Evolutionary conservation across 1,140 invertebrate genomes (phyloP), one percentile per base, ranked within the genome.

Genomic region (Aphaenogaster rudis): DNA sequence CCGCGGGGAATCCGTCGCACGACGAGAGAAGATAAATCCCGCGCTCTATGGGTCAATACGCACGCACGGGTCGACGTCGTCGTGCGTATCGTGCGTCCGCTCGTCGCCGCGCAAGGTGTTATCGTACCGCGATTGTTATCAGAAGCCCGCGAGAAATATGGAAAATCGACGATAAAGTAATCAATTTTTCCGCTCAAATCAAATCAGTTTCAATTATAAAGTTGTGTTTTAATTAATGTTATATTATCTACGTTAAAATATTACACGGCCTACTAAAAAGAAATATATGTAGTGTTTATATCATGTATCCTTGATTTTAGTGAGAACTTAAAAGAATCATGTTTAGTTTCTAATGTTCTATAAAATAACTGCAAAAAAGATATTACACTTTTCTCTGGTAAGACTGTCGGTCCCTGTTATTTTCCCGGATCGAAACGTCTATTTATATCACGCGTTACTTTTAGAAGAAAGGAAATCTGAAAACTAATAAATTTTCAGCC

Each of bases 1-100:
- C 92, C 92, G 87, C 92, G 52, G 71, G 76, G 84, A 90, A 88
- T 86, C 90, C 79, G 77, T 88, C 33, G 85, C 69, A 66, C 57
- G 74, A 80, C 79, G 85, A 89, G 64, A 88, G 85, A 82, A 87
- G 87, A 88, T 63, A 42, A 91, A 82, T 85, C 61, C 86, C 76
- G 74, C 39, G 57, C 21, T 76, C 33, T 54, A 61, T 79, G 59
- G 76, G 89, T 87, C 67, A 74, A 82, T 82, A 82, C 54, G 67
- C 54, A 50, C 42, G 36, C 59, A 48, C 76, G 61, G 21, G 2
- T 15, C 45, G 59, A 64, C 28, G 9, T 28, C 15, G 28, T 59
- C 33, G 52, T 71, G 33, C 67, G 11, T 74, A 36, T 8, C 80
- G 61, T 77, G 63, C 33, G 15, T 52, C 21, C 6, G 17, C 11